Evolutionary conservation across 2,888 invertebrate species (phyloP).

Genomic region (Chloromyia formosa): DNA sequence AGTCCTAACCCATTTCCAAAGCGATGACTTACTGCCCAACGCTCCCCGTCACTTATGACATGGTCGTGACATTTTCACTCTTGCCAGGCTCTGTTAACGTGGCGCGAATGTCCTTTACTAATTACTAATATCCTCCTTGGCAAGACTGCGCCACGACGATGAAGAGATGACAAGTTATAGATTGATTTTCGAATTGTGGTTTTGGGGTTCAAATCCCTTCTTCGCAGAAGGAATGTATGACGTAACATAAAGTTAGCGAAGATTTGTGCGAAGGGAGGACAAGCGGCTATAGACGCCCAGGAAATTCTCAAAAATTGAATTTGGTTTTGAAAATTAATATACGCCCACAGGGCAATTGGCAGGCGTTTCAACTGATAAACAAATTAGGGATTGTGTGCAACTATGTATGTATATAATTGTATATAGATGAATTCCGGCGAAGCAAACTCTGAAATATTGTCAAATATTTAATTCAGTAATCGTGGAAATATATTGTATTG

Average conservation of each 20-base stretch:
- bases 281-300: slow-evolving; percentile 38
- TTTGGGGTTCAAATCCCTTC: neutral
- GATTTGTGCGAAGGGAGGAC: neutral
- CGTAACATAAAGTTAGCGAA: neutral
- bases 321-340: slow-evolving; percentile 55
- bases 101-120: slow-evolving; percentile 48
- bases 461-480: too few relatives aligned
- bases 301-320: slow-evolving; percentile 53
- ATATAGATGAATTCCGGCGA: too few relatives aligned
- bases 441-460: too few relatives aligned
- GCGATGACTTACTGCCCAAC: neutral
- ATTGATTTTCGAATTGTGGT: neutral
- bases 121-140: slow-evolving; percentile 53
- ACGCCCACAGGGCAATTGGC: slow-evolving; percentile 53
- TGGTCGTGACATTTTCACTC: slow-evolving; percentile 16
- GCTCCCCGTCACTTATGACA: slow-evolving; percentile 19
- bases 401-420: too few relatives aligned
- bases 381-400: slow-evolving; percentile 1
- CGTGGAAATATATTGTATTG: too few relatives aligned
- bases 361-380: slow-evolving; percentile 14
- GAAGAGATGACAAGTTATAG: neutral
- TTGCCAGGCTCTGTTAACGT: neutral
- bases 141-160: neutral
- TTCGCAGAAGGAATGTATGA: neutral
- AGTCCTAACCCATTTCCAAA: neutral